phyloP scores from a whole-genome alignment of 2,888 invertebrate species.

The Sarcophaga variegata region DNA sequence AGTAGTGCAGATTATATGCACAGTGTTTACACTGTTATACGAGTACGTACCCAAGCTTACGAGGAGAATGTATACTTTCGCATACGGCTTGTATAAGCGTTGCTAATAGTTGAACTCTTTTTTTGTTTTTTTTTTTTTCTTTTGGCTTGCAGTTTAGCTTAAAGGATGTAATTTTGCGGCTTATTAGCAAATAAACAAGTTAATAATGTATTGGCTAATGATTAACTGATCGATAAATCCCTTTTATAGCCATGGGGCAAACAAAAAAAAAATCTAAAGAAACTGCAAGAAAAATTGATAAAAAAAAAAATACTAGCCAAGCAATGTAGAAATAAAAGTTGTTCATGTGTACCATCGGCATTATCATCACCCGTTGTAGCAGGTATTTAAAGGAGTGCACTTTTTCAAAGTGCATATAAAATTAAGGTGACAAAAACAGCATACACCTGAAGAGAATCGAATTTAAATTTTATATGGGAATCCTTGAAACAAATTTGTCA shows the following conservation, averaged over 20 bases:
- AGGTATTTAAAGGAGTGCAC: conserved; percentile 35
- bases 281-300: conserved; percentile 19
- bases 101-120: conserved; percentile 28
- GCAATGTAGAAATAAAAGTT: no score
- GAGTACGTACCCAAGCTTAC: background rate
- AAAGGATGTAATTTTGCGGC: conserved; percentile 70
- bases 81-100: background rate
- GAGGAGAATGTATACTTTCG: background rate
- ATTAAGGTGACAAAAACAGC: no score
- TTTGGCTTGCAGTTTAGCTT: conserved; percentile 11
- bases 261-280: background rate
- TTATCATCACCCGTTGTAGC: background rate
- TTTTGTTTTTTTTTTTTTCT: background rate
- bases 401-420: background rate
- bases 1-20: background rate
- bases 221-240: conserved; percentile 66
- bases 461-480: no score
- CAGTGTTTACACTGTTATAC: background rate
- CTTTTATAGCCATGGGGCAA: conserved; percentile 59
- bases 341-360: no score
- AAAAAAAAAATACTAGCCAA: background rate
- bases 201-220: conserved; percentile 69
- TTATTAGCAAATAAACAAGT: conserved; percentile 72
- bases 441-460: no score
- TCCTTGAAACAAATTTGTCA: no score